Percentiles rank a stretch among this genome's conserved stretches.
phyloP scores from a whole-genome alignment of 2,797 vertebrate genomes.

The Mus caroli region DNA sequence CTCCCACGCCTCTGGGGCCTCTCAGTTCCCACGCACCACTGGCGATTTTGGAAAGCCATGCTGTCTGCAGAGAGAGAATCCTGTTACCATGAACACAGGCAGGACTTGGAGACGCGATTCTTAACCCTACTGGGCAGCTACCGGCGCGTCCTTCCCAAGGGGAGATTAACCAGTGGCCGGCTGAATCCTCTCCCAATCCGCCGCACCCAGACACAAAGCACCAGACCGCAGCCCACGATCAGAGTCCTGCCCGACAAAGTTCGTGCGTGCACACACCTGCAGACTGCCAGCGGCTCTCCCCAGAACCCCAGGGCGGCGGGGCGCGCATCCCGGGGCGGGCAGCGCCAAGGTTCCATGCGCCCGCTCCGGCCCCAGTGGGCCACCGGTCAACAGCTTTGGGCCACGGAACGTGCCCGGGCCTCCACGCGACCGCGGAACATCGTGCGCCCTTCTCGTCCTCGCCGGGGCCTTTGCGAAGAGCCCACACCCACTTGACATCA shows the following conservation, averaged over 20 bases:
- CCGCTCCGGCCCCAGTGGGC: not conserved
- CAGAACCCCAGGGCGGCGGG: conserved; percentile 76
- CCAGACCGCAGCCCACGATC: not conserved
- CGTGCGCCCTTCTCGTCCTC: conserved; percentile 84
- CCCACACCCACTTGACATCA: conserved; percentile 91
- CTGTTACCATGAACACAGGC: conserved; percentile 67
- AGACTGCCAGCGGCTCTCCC: conserved; percentile 81
- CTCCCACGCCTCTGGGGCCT: not conserved
- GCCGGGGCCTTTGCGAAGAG: conserved; percentile 81
- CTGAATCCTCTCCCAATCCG: not conserved
- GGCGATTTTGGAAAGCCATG: conserved; percentile 21
- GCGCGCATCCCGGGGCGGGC: conserved; percentile 29
- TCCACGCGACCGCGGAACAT: conserved; percentile 79
- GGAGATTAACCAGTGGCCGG: conserved; percentile 20
- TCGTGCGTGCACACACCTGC: conserved; percentile 88
- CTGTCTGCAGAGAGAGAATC: conserved; percentile 59
- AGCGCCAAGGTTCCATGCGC: conserved; percentile 76
- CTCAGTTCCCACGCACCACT: conserved; percentile 2
- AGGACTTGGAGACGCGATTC: conserved; percentile 67
- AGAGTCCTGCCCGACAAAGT: conserved; percentile 71
- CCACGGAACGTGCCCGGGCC: conserved; percentile 58
- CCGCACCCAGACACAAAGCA: conserved; percentile 65
- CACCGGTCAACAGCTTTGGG: conserved; percentile 70
- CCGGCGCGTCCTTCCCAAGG: conserved; percentile 64
- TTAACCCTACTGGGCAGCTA: conserved; percentile 68